Base-by-base conservation (phyloP, 2,888 invertebrate species). In the Heliconius erato region DNA sequence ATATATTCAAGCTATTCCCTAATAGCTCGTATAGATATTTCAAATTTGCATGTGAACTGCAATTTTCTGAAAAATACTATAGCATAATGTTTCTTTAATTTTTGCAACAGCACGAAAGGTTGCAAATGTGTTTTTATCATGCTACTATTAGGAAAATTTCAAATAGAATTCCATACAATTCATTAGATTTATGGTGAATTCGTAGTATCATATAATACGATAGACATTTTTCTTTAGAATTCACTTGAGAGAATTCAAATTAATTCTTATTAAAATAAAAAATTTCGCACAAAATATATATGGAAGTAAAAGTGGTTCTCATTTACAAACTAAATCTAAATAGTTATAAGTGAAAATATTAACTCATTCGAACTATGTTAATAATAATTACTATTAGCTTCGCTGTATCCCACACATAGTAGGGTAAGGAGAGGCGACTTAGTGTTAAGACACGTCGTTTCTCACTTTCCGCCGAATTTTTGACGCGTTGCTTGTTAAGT, bases 41-140 rank as follows among this genome's bases (percentile, higher is more conserved):
- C 72, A 72, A 79, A 84, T 84, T 84, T 84, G 82, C 84, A 81
- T 81, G 82, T 79, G 81, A 67, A 68, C 79, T 82, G 84, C 82
- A 81, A 84, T 81, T 84, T 84, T 54, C 81, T 44, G 40, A 54
- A 67, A 81, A 79, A 79, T 77, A 81, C 68, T 80, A 79, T 77
- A 32, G 83, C 77, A 72, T 59, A 79, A 80, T 67, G 79, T 82
- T 79, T 83, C 83, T 79, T 83, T 83, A 82, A 83, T 85, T 83
- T 84, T 84, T 80, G 80, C 72, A 79, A 79, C 49, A 44, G 68
- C 83, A 79, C 83, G 82, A 82, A 82, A 80, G 54, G 74, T 69
- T 71, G 71, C 65, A 80, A 71, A 83, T 74, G 80, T 74, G 72
- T 79, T 82, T n/a, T 59, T 32, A 83, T 72, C 83, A 83, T 82